These are phyloP conservation scores for Xylophagus ater DNA, from an alignment of 2,888 invertebrate species.

Conservation along the genomic window DNA sequence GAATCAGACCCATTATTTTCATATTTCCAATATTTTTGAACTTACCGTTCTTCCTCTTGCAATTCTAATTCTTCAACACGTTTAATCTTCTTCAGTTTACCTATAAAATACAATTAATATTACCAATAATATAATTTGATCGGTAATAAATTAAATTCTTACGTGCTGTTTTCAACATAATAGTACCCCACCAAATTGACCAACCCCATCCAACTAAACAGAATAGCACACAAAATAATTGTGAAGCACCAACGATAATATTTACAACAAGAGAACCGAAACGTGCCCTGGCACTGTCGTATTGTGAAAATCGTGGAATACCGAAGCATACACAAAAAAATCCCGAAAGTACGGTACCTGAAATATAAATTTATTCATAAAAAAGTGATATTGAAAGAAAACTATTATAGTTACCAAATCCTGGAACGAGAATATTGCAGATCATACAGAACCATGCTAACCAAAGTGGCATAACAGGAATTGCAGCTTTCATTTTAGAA, in stretches of 20 bases:
- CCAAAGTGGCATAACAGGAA: constrained; percentile 78
- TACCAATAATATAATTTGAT: constrained; percentile 10
- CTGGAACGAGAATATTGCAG: constrained; percentile 68
- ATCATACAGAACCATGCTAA: constrained; percentile 81
- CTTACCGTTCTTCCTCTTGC: constrained; percentile 37
- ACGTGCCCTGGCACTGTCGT: constrained; percentile 63
- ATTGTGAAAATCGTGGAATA: constrained; percentile 73
- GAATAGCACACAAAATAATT: constrained; percentile 87
- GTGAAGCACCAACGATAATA: constrained; percentile 73
- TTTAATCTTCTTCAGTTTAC: constrained; percentile 53
- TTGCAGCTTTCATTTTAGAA: constrained; percentile 82
- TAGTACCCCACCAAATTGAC: constrained; percentile 96
- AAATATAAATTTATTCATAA: not conserved
- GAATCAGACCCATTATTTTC: too few relatives aligned
- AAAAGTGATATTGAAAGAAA: constrained; percentile 1
- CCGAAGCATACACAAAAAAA: constrained; percentile 80
- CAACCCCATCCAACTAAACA: constrained; percentile 96
- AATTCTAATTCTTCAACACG: constrained; percentile 42
- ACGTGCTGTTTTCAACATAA: constrained; percentile 84
- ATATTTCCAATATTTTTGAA: too few relatives aligned
- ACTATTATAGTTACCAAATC: constrained; percentile 50
- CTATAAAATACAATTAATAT: constrained; percentile 35
- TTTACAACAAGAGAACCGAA: constrained; percentile 78
- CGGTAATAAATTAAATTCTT: constrained; percentile 36
- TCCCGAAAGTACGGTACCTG: constrained; percentile 85